Evolutionary conservation across 2,797 vertebrate genomes (phyloP), one percentile per base, ranked within the genome.

Genomic region (Bovichtus variegatus): DNA sequence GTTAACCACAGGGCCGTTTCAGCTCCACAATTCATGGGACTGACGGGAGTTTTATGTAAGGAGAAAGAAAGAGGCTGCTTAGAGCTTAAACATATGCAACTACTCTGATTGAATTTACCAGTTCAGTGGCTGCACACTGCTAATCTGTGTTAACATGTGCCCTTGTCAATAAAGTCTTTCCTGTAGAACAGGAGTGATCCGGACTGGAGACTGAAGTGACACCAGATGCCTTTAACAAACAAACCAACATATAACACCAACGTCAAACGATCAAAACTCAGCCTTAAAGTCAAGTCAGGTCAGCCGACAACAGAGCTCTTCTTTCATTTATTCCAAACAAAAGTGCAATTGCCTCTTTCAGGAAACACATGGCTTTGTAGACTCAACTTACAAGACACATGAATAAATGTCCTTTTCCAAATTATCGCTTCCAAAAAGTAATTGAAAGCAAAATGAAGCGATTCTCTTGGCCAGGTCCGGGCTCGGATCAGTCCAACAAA

Each of bases 401-500:
- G 43, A 78, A 82, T 31, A 66, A 78, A 81, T 0, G 47, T 60
- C 71, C 23, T 3, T 23, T 68, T 81, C 78, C 47, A 76, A 78
- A 78, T 82, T 57, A 73, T 66, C 8, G 62, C 54, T 69, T 83
- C 77, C 76, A 81, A 78, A 76, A 74, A 21, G 51, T 70, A 74
- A 87, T 69, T 84, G 61, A 84, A 82, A 88, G 68, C 61, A 87
- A 83, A 84, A 81, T 57, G 78, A 80, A 80, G 83, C 76, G n/a
- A 57, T 41, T 69, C 4, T 4, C 59, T 19, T 34, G 60, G 68
- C 75, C 71, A 51, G 62, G 81, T 74, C 81, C 74, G 3, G 51
- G 63, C 60, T 57, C 21, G 25, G 75, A 84, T 81, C 81, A 54
- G 43, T 71, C 66, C 66, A 71, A 71, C 70, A 73, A 71, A 71